A percentile compares a stretch with the other conserved stretches of the same genome.
These are phyloP conservation scores for Nemoura dubitans DNA, from an alignment of 2,888 invertebrate species.

Conservation along the genomic window DNA sequence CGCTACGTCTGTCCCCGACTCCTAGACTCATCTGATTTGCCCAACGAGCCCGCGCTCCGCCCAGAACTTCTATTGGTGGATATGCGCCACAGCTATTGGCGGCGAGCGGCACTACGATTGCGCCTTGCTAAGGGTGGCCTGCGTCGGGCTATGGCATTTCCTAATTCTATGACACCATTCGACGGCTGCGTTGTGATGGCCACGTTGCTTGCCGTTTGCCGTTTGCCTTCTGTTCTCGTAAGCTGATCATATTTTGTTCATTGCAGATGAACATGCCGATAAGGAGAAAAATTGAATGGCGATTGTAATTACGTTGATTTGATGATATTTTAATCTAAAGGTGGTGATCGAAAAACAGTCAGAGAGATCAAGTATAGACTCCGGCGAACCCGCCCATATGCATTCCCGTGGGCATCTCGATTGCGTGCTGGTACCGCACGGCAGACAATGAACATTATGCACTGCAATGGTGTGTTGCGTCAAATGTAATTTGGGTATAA, in stretches of 20 bases:
- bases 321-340: background rate
- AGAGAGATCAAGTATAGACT: no score
- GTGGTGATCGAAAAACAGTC: background rate
- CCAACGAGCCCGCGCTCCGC: background rate
- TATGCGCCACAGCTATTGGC: background rate
- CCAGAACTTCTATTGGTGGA: background rate
- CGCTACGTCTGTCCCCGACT: background rate
- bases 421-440: no score
- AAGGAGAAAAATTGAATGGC: background rate
- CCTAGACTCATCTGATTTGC: background rate
- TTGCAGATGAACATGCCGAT: background rate
- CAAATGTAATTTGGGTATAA: no score
- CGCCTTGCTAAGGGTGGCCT: background rate
- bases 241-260: background rate
- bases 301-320: background rate
- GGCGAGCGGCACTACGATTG: background rate
- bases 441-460: no score
- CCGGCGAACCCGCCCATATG: no score
- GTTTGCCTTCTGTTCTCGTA: background rate
- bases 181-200: background rate
- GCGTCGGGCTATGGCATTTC: background rate
- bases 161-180: background rate
- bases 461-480: no score
- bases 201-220: background rate
- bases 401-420: no score